These are phyloP conservation scores for Tragelaphus buxtoni DNA, from an alignment of 2,113 vertebrate genomes.

Conservation along the genomic window DNA sequence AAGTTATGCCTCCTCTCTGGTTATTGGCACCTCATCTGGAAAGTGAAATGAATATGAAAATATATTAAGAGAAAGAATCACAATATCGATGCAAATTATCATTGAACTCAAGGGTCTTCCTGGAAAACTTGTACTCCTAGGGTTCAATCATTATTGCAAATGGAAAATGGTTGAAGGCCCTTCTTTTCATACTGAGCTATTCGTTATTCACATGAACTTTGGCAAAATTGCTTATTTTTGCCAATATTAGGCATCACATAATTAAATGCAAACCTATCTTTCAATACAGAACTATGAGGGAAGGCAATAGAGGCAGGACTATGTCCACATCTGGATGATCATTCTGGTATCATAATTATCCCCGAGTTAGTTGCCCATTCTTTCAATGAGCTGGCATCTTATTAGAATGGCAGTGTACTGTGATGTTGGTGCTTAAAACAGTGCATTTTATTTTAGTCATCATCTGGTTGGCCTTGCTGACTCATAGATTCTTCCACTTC, in stretches of 20 bases:
- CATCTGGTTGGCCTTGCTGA: conserved; percentile 2
- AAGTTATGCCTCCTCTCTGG: conserved; percentile 19
- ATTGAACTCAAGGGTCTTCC: neutral
- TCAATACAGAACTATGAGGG: neutral
- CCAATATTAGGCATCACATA: neutral
- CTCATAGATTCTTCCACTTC: conserved; percentile 1
- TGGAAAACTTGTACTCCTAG: neutral
- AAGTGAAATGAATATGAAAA: neutral
- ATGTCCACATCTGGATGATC: conserved; percentile 1
- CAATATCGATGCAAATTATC: neutral
- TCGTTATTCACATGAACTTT: neutral
- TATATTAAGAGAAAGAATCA: neutral
- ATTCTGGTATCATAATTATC: conserved; percentile 30
- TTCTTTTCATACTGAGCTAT: neutral
- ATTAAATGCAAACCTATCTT: conserved; percentile 19
- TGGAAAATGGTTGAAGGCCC: neutral
- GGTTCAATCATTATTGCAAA: conserved; percentile 35
- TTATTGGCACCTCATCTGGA: conserved; percentile 21
- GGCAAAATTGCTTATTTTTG: neutral
- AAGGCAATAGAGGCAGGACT: neutral
- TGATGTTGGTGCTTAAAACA: conserved; percentile 4
- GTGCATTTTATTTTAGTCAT: neutral
- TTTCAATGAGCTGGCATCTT: neutral
- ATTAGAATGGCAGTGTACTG: conserved; percentile 5
- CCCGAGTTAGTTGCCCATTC: neutral